Evolutionary conservation across 2,113 vertebrate genomes (phyloP).

Genomic region (Oreochromis tanganicae): DNA sequence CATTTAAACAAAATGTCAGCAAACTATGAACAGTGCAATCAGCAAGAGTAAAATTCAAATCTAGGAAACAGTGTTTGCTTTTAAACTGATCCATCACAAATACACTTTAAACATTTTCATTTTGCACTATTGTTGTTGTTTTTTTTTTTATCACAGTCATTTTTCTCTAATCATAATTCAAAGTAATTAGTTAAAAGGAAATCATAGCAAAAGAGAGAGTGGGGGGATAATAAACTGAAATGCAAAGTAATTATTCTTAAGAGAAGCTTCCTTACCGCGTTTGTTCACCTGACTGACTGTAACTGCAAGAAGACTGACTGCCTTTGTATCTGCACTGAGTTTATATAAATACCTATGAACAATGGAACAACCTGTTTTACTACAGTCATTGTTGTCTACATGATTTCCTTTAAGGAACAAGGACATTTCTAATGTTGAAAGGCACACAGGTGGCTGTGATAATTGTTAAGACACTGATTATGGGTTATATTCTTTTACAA

Average conservation of each 20-base stretch:
- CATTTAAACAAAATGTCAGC: neutral
- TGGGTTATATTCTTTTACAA: accelerated
- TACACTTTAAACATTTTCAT: neutral
- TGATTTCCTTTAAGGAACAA: neutral
- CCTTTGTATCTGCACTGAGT: neutral
- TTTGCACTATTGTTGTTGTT: neutral
- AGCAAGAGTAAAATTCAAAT: neutral
- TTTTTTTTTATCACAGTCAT: neutral
- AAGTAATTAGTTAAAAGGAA: neutral
- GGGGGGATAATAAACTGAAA: neutral
- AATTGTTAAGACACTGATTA: neutral
- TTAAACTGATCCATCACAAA: neutral
- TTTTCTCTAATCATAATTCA: neutral
- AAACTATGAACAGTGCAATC: neutral
- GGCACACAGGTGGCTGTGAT: neutral
- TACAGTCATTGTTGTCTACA: neutral
- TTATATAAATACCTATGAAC: neutral
- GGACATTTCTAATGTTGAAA: neutral
- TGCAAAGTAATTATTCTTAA: neutral
- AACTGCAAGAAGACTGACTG: neutral
- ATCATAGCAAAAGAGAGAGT: neutral
- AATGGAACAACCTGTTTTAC: neutral
- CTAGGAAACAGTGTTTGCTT: neutral
- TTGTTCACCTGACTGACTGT: neutral
- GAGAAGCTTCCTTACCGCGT: accelerated